Conservation (phyloP, 2,888 invertebrate genomes). For the Laothoe populi region DNA sequence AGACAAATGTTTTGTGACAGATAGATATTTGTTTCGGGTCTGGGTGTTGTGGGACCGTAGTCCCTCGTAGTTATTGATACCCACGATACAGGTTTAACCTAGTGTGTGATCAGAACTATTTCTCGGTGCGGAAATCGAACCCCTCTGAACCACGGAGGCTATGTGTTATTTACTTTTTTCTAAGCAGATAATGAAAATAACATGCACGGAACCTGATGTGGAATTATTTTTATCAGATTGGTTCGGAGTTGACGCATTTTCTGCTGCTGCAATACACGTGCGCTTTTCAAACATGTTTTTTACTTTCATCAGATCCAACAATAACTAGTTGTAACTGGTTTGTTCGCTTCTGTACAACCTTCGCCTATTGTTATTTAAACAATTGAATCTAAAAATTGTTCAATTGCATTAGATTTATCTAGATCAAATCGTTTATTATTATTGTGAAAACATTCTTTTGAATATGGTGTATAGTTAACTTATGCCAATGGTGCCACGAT, state of each 20-base stretch:
- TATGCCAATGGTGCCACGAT: too few relatives aligned
- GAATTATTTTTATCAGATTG: conserved; percentile 7
- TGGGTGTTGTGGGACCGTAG: too few relatives aligned
- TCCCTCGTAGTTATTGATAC: too few relatives aligned
- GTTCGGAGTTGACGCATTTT: conserved; percentile 9
- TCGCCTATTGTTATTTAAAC: conserved; percentile 14
- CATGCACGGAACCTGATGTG: neutral
- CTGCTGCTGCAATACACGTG: conserved; percentile 23
- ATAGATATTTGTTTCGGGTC: too few relatives aligned
- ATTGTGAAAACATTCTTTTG: neutral
- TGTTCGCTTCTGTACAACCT: conserved; percentile 13
- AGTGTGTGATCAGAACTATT: too few relatives aligned
- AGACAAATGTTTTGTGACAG: too few relatives aligned
- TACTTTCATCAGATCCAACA: conserved; percentile 21
- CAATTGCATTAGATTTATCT: neutral
- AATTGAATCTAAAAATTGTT: conserved; percentile 8
- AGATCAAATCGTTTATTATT: neutral
- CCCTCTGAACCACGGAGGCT: too few relatives aligned
- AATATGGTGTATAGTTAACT: too few relatives aligned
- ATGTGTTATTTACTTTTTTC: too few relatives aligned
- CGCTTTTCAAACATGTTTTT: conserved; percentile 22
- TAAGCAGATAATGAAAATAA: neutral
- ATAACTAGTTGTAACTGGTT: conserved; percentile 23
- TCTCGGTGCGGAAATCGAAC: too few relatives aligned
- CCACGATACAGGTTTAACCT: too few relatives aligned